These are phyloP conservation scores for Urocynchramus pylzowi DNA, from an alignment of 2,113 vertebrate species.

Conservation along the genomic window DNA sequence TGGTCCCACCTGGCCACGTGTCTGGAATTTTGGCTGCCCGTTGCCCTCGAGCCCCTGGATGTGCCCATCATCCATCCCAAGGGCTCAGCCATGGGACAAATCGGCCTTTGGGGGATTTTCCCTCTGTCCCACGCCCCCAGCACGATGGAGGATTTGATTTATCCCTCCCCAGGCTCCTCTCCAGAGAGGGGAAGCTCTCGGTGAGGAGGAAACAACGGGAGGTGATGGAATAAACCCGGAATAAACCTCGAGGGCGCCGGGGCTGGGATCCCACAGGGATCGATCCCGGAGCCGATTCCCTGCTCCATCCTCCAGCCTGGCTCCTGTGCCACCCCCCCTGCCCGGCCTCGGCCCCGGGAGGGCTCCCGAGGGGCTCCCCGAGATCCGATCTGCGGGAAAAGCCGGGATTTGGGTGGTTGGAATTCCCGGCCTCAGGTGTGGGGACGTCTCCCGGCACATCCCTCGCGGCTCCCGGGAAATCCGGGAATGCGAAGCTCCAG, in stretches of 20 bases:
- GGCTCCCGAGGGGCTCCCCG: not conserved
- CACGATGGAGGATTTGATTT: not conserved
- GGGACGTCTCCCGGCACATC: not conserved
- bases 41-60: not conserved
- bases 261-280: not conserved
- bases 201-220: not conserved
- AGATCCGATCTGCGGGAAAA: not conserved
- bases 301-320: not conserved
- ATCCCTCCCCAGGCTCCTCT: not conserved
- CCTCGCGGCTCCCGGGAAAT: rapidly evolving
- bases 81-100: rapidly evolving
- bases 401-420: rapidly evolving
- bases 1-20: not conserved
- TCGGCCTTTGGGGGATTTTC: rapidly evolving
- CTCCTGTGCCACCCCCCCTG: not conserved
- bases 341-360: not conserved
- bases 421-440: rapidly evolving
- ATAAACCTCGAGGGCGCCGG: not conserved
- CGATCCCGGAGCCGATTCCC: not conserved
- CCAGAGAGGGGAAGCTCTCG: not conserved
- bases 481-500: not conserved
- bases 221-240: not conserved
- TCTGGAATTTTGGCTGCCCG: not conserved
- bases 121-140: not conserved
- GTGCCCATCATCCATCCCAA: not conserved